These are phyloP conservation scores for Tipula helvola DNA, from an alignment of 2,888 invertebrate genomes.

Conservation along the genomic window DNA sequence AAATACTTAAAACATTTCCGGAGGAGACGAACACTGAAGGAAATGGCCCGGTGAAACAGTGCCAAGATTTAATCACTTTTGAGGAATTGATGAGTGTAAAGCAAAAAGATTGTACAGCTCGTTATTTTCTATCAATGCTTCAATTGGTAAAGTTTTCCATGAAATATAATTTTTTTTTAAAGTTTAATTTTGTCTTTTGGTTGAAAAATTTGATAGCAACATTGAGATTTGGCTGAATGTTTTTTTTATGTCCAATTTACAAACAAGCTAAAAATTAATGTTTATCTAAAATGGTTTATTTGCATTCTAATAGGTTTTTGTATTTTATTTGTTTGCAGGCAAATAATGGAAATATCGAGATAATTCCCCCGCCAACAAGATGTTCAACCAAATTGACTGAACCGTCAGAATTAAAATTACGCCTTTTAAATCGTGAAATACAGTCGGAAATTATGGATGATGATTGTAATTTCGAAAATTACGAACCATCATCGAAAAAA, in stretches of 20 bases:
- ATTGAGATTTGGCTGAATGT: too few relatives aligned
- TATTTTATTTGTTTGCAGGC: not conserved
- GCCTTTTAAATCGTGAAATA: not conserved
- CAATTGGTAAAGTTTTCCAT: not conserved
- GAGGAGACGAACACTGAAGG: not conserved
- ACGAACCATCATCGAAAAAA: slow-evolving; percentile 4
- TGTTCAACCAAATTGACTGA: not conserved
- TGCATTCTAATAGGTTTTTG: not conserved
- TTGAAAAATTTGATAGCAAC: too few relatives aligned
- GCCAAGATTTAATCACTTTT: not conserved
- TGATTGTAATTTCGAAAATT: not conserved
- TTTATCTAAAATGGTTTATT: too few relatives aligned
- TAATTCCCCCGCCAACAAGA: not conserved
- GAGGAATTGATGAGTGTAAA: not conserved
- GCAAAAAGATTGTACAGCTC: not conserved
- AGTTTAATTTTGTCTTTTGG: too few relatives aligned
- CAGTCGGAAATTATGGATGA: not conserved
- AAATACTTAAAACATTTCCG: not conserved
- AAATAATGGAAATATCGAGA: not conserved
- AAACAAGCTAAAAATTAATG: too few relatives aligned
- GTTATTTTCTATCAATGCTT: not conserved
- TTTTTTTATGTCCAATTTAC: too few relatives aligned
- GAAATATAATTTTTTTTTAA: not conserved
- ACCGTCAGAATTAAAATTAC: not conserved
- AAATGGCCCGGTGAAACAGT: not conserved